phyloP scores from a whole-genome alignment of 2,888 invertebrate genomes.

The Caenorhabditis drosophilae region DNA sequence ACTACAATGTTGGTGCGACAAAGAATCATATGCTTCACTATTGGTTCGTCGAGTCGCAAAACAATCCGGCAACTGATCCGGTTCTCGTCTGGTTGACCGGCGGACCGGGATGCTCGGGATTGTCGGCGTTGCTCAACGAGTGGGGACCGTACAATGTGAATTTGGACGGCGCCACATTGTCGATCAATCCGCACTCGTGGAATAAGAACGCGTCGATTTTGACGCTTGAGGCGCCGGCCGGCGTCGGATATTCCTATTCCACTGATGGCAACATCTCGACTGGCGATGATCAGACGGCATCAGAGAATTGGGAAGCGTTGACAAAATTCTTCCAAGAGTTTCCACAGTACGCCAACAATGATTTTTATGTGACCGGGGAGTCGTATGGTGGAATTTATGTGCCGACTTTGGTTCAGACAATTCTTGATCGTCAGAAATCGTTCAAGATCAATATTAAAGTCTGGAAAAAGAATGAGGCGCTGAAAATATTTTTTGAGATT shows the following conservation, averaged over 20 bases:
- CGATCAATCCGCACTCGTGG: slow-evolving; percentile 60
- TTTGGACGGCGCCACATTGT: slow-evolving; percentile 56
- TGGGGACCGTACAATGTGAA: slow-evolving; percentile 70
- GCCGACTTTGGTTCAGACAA: slow-evolving; percentile 69
- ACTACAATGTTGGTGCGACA: slow-evolving; percentile 70
- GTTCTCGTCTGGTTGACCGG: slow-evolving; percentile 55
- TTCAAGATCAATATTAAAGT: slow-evolving; percentile 54
- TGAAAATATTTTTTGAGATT: too few species aligned
- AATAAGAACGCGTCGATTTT: slow-evolving; percentile 70
- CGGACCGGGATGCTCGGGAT: slow-evolving; percentile 72
- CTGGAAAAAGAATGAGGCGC: neutral
- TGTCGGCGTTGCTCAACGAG: slow-evolving; percentile 70
- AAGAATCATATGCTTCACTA: slow-evolving; percentile 70
- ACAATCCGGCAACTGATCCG: slow-evolving; percentile 50
- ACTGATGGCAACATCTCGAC: slow-evolving; percentile 69
- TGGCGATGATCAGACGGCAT: slow-evolving; percentile 63
- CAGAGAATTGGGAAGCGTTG: slow-evolving; percentile 71
- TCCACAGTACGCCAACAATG: slow-evolving; percentile 70
- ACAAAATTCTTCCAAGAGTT: slow-evolving; percentile 71
- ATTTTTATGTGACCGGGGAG: slow-evolving; percentile 72
- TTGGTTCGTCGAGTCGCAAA: slow-evolving; percentile 67
- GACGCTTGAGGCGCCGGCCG: slow-evolving; percentile 73
- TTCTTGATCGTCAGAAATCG: slow-evolving; percentile 60
- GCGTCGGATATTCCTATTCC: slow-evolving; percentile 73
- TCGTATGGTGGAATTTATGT: slow-evolving; percentile 72